Conservation (phyloP, 2,797 vertebrate genomes). For the Euphonia xanthogaster region DNA sequence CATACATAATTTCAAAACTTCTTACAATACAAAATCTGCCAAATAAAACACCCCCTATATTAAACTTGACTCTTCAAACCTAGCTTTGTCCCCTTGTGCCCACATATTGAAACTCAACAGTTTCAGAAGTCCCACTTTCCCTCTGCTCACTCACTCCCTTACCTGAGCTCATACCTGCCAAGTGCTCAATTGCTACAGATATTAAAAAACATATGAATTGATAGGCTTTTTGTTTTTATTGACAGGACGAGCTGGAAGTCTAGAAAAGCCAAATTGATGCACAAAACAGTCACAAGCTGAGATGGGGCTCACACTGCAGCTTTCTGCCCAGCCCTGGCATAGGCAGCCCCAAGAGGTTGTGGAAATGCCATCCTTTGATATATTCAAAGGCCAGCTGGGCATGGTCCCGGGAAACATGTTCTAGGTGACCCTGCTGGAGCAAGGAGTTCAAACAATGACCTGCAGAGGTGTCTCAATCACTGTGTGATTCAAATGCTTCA, state of each 20-base stretch:
- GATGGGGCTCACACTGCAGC: neutral
- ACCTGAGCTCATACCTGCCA: neutral
- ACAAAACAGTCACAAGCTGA: neutral
- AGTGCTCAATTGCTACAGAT: neutral
- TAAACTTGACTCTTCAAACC: neutral
- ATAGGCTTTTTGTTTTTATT: neutral
- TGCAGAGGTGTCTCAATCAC: neutral
- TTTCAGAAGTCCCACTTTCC: neutral
- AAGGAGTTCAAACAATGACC: neutral
- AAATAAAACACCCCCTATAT: neutral
- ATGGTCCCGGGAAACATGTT: neutral
- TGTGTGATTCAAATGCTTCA: neutral
- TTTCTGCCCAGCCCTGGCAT: neutral
- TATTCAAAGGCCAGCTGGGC: neutral
- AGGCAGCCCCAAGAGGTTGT: neutral
- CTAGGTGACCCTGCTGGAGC: neutral
- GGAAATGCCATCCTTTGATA: neutral
- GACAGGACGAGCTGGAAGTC: neutral
- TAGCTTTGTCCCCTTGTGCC: neutral
- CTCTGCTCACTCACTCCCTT: neutral
- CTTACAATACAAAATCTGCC: neutral
- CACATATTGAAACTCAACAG: neutral
- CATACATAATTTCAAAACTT: neutral
- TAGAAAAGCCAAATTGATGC: neutral
- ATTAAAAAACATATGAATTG: fast-evolving